Evolutionary conservation across 2,888 invertebrate species (phyloP), one percentile per base, ranked within the genome.

Genomic region (Synanthedon myopaeformis): DNA sequence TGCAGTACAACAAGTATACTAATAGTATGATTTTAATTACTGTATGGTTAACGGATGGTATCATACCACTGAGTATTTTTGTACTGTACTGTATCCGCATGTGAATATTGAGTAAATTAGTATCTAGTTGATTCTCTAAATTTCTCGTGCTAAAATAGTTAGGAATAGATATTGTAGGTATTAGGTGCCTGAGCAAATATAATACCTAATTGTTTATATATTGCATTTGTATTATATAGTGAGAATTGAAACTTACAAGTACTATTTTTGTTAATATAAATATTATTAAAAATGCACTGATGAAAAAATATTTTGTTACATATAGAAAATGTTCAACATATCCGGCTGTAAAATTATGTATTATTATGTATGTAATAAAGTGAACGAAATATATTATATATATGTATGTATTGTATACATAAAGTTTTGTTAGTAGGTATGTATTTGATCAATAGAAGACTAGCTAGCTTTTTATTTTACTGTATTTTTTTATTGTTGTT

Each of bases 161-260:
- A 54, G 55, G 54, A 50, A 51, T 51, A 35, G 35, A n/a, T 35
- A 5, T 49, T 55, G 52, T n/a, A n/a, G n/a, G n/a, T 61, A 63
- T 62, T 75, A 76, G 78, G 70, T 74, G 76, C 75, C 74, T 73
- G 70, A 70, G 73, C 69, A 69, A 72, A 67, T 63, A 52, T 67
- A 61, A 56, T 55, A 23, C 23, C 23, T 23, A 49, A 49, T 49
- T 49, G 54, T 56, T 55, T 52, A 56, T 52, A 56, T 68, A 66
- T 64, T 69, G 61, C 59, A 67, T 72, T 66, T 73, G 70, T 66
- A 70, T 59, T 58, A 73, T 19, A 19, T 73, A 76, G 66, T 72
- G 68, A 69, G 64, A 74, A 35, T 35, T 35, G 5, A 35, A 35
- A 35, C 35, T 35, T 71, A 72, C 66, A 70, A 57, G 65, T 71